Base-by-base conservation (phyloP, 1,140 invertebrate species). In the Zaprionus capensis region DNA sequence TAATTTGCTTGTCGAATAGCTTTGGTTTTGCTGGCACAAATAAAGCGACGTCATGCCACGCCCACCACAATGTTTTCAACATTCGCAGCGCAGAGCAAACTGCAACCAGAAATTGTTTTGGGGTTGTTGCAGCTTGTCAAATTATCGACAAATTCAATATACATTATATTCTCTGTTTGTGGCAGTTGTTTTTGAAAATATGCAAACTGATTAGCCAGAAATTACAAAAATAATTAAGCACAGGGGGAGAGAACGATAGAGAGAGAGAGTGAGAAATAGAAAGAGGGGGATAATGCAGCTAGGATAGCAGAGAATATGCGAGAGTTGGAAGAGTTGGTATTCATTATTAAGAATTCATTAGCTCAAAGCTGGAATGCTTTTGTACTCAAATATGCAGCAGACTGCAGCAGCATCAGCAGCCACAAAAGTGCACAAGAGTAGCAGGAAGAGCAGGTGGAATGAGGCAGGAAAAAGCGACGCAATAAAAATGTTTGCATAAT, bases 1-100 rank as follows among this genome's bases (percentile, higher is more conserved):
- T 84, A 88, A 90, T 88, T 81, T 80, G 84, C 74, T 88, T 88
- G 84, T 83, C 86, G 78, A 80, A 76, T 83, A 72, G 71, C 69
- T 73, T 81, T 81, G 81, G 75, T 84, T 84, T 77, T 69, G 80
- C 46, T 63, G 41, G 57, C 70, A 63, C 69, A 68, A 77, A 73
- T 63, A 67, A 63, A 58, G 57, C 51, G 71, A 56, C 44, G 31
- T 26, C 80, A 65, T 71, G 36, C 55, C 67, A 58, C 46, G 59
- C 59, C 58, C 69, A 26, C 55, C 69, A 36, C 55, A 66, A 82
- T 70, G 78, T 71, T 78, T 81, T 64, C 62, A 81, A 70, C 81
- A 66, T 41, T 62, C 58, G 66, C 62, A 63, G 53, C 46, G 59
- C 20, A 14, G 11, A 15, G 49, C 36, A 44, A 22, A 31, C 49